Base-by-base conservation (phyloP, 2,888 invertebrate genomes). In the Caenorhabditis sp. region DNA sequence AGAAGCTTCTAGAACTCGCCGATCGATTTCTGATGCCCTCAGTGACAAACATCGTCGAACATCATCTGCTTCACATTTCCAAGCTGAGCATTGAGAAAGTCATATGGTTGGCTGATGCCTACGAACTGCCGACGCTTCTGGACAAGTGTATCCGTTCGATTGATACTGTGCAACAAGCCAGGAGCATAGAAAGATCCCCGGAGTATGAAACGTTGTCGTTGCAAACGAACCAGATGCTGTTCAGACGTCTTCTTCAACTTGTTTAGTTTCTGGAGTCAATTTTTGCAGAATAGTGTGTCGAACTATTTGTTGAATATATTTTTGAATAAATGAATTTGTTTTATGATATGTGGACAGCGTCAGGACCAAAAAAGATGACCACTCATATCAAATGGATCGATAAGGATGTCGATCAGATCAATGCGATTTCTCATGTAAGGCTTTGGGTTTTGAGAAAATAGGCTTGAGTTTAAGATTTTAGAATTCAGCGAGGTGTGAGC, bases 341-440 rank as follows among this genome's bases (percentile, higher is more conserved):
- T n/a, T n/a, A n/a, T n/a, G n/a, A n/a, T n/a, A n/a, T n/a, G n/a
- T n/a, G n/a, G n/a, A n/a, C 63, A 19, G 14, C 31, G 8, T 14
- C 24, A 0, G 68, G 54, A 54, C 70, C 75, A 22, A 59, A 38
- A 28, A 84, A 84, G 44, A 35, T 84, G 69, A 73, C 80, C 5
- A 51, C 66, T 16, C 49, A 70, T 26, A 58, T 84, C 49, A 68
- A 66, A 54, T 84, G 84, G 84, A 19, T 77, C n/a, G 80, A 84
- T 28, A 84, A 76, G 10, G 80, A 80, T 73, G 75, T 74, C 12
- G 74, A 69, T 58, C 58, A 64, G 58, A 84, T 84, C 35, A 84
- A 84, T 58, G 72, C 81, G 2, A 77, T 84, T 54, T 80, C 80
- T 24, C 75, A 84, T 69, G 84, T 84, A 22, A 64, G 80, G 19